These are phyloP conservation scores for Cantharis rufa DNA, from an alignment of 2,888 invertebrate genomes.

Conservation along the genomic window DNA sequence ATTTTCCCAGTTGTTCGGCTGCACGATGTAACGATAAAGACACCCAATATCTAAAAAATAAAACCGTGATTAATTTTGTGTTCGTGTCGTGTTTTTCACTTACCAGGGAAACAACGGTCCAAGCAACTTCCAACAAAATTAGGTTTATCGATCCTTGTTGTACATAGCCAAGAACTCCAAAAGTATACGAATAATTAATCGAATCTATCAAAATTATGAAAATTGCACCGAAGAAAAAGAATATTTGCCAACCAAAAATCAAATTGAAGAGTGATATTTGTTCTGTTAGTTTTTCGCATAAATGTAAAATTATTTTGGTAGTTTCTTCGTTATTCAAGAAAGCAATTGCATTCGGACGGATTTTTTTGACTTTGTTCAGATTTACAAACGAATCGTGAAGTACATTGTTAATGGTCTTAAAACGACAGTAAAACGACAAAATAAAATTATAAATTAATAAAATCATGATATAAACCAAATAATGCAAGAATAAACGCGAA, in stretches of 20 bases:
- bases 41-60: constrained; percentile 25
- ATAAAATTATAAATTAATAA: constrained; percentile 6
- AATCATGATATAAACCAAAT: neutral
- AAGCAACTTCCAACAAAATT: neutral
- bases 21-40: constrained; percentile 32
- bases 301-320: neutral
- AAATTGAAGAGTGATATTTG: neutral
- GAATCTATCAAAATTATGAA: neutral
- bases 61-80: neutral
- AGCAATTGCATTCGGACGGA: neutral
- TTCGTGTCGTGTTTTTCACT: too few species aligned
- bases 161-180: neutral
- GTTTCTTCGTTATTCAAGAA: neutral
- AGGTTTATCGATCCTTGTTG: neutral
- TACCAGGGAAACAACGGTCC: neutral
- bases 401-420: neutral
- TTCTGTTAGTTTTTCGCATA: neutral
- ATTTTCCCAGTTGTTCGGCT: constrained; percentile 32
- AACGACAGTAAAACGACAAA: neutral
- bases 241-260: constrained; percentile 1
- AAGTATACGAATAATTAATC: neutral
- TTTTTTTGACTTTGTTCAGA: neutral
- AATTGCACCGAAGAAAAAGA: neutral
- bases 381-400: neutral
- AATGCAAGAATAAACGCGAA: neutral